Evolutionary conservation across 2,797 vertebrate species (phyloP), one percentile per base, ranked within the genome.

Genomic region (Epinephelus coioides): DNA sequence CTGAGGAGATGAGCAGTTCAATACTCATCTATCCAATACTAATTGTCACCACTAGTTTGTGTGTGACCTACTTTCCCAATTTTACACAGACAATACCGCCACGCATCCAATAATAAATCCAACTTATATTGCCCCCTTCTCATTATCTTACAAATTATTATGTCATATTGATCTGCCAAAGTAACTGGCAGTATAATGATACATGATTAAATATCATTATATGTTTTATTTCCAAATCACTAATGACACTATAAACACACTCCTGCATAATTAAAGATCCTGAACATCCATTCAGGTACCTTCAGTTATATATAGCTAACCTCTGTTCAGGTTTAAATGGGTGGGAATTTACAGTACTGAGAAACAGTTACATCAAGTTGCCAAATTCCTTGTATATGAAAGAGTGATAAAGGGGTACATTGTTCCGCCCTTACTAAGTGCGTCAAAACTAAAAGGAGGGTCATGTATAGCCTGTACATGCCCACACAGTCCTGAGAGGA

Each of bases 361-460:
- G 61, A 11, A 18, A 17, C 13, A 57, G 63, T 63, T 44, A 73
- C 3, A 76, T 13, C 34, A 75, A 14, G n/a, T 67, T 69, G 81
- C 14, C 25, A 56, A 76, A 83, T 78, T 46, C 60, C 56, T 60
- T 2, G 5, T 12, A n/a, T 17, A 43, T 50, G 2, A 69, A 69
- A 71, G 59, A 70, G 13, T 14, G 27, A 66, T 71, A 61, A 78
- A 65, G 49, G 30, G 30, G 46, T 38, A 49, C 1, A 4, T 15
- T 34, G 64, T 50, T 43, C 69, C 7, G 14, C 69, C 51, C 71
- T 34, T 71, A 68, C 69, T 34, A 76, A 75, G 76, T 74, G 73
- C 10, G 65, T 75, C 66, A 73, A 78, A 75, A 65, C 69, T 11
- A 70, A 63, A 66, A 77, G 67, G 75, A 78, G 65, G 74, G 25